Evolutionary conservation across 1,140 invertebrate species (phyloP), one percentile per base, ranked within the genome.

Genomic region (Drosophila guanche): DNA sequence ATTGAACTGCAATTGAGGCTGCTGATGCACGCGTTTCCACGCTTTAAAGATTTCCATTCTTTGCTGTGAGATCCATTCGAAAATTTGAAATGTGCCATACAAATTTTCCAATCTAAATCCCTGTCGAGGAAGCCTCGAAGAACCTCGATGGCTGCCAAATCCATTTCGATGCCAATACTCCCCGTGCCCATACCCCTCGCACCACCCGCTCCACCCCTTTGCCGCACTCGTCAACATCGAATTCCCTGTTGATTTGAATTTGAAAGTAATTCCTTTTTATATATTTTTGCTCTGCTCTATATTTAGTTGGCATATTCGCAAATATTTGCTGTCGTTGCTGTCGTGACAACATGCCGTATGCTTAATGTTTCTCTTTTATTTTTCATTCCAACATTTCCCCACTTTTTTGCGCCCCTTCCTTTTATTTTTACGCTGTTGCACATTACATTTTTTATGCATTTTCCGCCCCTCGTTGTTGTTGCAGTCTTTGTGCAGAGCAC

Each of bases 241-340:
- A 73, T 65, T 65, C 70, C 70, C 52, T 65, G 59, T 74, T 74
- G 69, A 72, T 72, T 72, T 72, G 69, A 72, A 72, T 72, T 72
- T 72, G 62, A 72, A 72, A 62, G 67, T 72, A 72, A 72, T 72
- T 37, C 33, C 12, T 37, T 37, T 37, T 10, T 33, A 55, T 72
- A 62, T 71, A 62, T 71, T 53, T 29, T 20, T 33, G 5, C 33
- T 40, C 16, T 8, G 33, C 29, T 46, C 37, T 54, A 46, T 69
- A 71, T 48, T 54, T 40, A 72, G 68, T 62, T 61, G 48, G 43
- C 68, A 72, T 62, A 62, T 72, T 74, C 50, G 60, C 62, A 66
- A 53, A 74, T 75, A 75, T 58, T 73, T 74, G 33, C 52, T 43
- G 14, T 74, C 48, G 70, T 43, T 66, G 48, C 59, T 37, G 53